Evolutionary conservation across 2,113 vertebrate species (phyloP).

Genomic region (Poeciliopsis prolifica): DNA sequence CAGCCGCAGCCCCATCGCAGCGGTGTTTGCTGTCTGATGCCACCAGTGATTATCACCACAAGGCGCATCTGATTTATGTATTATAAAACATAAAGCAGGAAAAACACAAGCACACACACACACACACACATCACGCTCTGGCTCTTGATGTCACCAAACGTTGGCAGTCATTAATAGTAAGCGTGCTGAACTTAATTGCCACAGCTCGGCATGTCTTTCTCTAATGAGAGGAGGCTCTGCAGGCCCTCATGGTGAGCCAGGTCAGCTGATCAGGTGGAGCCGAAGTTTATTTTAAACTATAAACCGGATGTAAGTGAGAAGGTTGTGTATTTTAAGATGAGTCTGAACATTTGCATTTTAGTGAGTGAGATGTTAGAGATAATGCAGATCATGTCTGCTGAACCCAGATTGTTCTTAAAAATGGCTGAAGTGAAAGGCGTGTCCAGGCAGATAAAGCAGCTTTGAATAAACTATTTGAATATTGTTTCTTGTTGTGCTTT

Average conservation of each 20-base stretch:
- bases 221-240: conserved; percentile 49
- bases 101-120: not conserved
- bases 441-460: no score
- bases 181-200: conserved; percentile 41
- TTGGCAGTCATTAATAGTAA: conserved; percentile 46
- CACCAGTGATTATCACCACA: conserved; percentile 22
- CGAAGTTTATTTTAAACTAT: conserved; percentile 22
- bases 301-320: not conserved
- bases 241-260: conserved; percentile 21
- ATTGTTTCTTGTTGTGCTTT: no score
- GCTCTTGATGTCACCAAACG: conserved; percentile 17
- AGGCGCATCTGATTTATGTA: conserved; percentile 18
- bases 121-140: not conserved
- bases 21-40: conserved; percentile 17
- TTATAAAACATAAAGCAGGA: not conserved
- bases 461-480: no score
- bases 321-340: conserved; percentile 16
- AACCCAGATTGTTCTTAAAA: no score
- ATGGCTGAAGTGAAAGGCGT: no score
- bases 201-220: conserved; percentile 29
- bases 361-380: not conserved
- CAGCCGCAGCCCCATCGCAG: conserved; percentile 5
- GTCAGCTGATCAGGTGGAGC: conserved; percentile 27
- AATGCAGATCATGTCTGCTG: no score
- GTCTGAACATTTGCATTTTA: conserved; percentile 2